phyloP scores from a whole-genome alignment of 1,140 invertebrate genomes.

The Bombus sylvicola region DNA sequence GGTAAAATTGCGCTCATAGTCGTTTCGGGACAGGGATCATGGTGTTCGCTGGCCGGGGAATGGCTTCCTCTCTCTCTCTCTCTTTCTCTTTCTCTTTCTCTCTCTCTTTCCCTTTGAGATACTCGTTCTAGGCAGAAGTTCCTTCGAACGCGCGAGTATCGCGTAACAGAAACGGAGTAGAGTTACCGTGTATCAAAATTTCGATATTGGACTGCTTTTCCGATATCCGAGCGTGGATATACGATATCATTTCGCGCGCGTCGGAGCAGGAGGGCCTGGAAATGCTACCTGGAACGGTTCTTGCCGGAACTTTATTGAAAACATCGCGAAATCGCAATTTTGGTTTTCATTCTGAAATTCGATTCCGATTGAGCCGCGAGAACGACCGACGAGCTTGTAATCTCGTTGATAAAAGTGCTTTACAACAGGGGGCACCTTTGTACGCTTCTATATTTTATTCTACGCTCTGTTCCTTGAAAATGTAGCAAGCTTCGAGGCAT shows the following conservation, averaged over 20 bases:
- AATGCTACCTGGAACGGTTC: not conserved
- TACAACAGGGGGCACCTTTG: not conserved
- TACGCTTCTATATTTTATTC: not conserved
- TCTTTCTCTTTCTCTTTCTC: not conserved
- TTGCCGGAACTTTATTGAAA: conserved; percentile 6
- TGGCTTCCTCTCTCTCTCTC: not conserved
- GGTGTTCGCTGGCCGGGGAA: not conserved
- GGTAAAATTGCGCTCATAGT: not conserved
- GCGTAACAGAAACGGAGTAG: not conserved
- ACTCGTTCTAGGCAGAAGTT: not conserved
- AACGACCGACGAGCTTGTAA: not conserved
- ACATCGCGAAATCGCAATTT: conserved; percentile 20
- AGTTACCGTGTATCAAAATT: conserved; percentile 46
- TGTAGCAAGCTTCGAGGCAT: not conserved
- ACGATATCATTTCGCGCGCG: conserved; percentile 22
- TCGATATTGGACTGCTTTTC: conserved; percentile 39
- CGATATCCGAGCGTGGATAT: conserved; percentile 38
- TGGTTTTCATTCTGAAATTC: not conserved
- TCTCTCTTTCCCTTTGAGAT: conserved; percentile 1
- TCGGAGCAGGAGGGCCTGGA: not conserved
- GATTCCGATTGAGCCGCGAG: not conserved
- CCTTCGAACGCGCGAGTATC: not conserved
- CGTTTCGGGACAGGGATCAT: not conserved
- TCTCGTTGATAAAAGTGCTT: not conserved
- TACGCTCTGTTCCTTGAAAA: not conserved